Evolutionary conservation across 2,113 vertebrate species (phyloP), one percentile per base, ranked within the genome.

Genomic region (Eclectus roratus): DNA sequence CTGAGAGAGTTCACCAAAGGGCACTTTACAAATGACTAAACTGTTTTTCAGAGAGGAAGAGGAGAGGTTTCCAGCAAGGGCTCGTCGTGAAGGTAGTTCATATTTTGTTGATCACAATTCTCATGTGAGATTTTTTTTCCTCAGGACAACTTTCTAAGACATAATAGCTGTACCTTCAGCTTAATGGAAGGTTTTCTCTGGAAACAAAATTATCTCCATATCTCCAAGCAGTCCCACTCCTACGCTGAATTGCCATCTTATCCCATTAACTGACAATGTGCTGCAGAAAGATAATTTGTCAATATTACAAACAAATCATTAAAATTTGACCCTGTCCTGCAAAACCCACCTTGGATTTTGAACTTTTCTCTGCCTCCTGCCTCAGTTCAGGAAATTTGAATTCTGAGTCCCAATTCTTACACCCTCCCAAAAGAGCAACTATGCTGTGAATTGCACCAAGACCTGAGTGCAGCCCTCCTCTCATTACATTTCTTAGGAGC

Each of bases 121-220:
- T 83, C 65, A 53, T 0, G 0, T 23, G 21, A 90, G 14, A 6
- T 4, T 2, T 47, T 69, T 24, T 71, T 29, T 0, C 9, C 46
- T 71, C 53, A 35, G 33, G 17, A 49, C 33, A 81, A 17, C 70
- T 85, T 81, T 69, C 35, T 72, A 60, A 84, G 58, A 39, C n/a
- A 33, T 8, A 79, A 79, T 12, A 80, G 56, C 21, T 78, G 55
- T 43, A 72, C 23, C 43, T 90, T 69, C 2, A 8, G 21, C 31
- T 56, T 61, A 73, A 44, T 13, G 28, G 35, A 68, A 76, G 24
- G 25, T 71, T 71, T 88, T 35, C 44, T 29, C 63, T 53, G 52
- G n/a, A 80, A 88, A 58, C n/a, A 20, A 11, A 68, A 19, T 70
- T 77, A 33, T 18, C 31, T 61, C 82, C 63, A 19, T 69, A 47